Conservation (phyloP, 2,113 vertebrate genomes). For the Onychorhynchus coronatus region DNA sequence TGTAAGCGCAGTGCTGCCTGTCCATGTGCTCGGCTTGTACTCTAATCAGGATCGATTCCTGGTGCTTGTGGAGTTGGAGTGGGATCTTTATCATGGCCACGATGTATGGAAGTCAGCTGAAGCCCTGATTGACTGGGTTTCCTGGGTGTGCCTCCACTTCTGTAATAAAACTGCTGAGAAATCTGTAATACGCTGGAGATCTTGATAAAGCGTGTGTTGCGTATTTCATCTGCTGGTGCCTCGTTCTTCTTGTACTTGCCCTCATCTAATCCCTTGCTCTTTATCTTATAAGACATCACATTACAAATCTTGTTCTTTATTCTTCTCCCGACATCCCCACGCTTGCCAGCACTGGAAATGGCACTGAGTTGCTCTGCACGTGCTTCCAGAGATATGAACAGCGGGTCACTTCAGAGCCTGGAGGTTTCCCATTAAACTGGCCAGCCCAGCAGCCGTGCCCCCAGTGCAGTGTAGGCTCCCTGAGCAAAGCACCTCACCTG, state of each 20-base stretch:
- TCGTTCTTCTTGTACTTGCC: background rate
- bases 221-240: background rate
- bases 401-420: background rate
- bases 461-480: background rate
- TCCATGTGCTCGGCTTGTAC: accelerated
- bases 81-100: background rate
- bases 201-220: background rate
- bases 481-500: background rate
- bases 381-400: background rate
- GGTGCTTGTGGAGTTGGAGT: background rate
- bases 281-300: background rate
- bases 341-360: background rate
- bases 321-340: background rate
- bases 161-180: background rate
- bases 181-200: background rate
- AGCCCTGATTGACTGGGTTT: background rate
- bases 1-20: accelerated
- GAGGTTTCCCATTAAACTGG: background rate
- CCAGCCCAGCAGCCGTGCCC: background rate
- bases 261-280: background rate
- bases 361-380: background rate
- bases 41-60: background rate
- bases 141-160: background rate
- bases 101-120: background rate
- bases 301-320: background rate